Conservation (phyloP, 2,113 vertebrate genomes). For the Clarias magur region DNA sequence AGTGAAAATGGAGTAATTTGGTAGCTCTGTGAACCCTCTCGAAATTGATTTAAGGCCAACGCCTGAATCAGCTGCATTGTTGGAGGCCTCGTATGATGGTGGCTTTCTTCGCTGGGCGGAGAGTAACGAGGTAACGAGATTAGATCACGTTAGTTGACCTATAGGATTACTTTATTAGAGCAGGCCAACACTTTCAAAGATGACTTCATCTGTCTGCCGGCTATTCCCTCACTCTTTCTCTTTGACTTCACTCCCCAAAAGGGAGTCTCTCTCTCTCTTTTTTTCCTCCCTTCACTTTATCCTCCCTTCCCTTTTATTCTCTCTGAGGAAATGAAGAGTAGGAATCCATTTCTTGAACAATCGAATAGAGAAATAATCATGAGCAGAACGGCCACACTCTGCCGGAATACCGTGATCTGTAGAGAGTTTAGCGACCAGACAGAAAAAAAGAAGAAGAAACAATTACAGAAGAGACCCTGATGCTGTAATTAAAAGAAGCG, state of each 20-base stretch:
- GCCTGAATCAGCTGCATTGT: slow-evolving; percentile 37
- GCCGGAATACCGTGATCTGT: slow-evolving; percentile 47
- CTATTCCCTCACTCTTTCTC: slow-evolving; percentile 2
- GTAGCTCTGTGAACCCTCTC: slow-evolving; percentile 24
- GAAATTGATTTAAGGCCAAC: slow-evolving; percentile 31
- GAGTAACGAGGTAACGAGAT: slow-evolving; percentile 53
- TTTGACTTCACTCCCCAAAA: slow-evolving; percentile 9
- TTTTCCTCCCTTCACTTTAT: neutral
- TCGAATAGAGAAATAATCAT: slow-evolving; percentile 52
- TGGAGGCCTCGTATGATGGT: slow-evolving; percentile 28
- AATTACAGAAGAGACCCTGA: slow-evolving; percentile 41
- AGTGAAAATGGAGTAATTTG: slow-evolving; percentile 19
- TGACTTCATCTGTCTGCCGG: slow-evolving; percentile 45
- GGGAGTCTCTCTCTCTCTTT: neutral
- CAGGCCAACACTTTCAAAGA: slow-evolving; percentile 44
- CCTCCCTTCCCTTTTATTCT: neutral
- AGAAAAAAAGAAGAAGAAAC: slow-evolving; percentile 39
- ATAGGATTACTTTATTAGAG: slow-evolving; percentile 54
- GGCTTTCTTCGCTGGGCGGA: slow-evolving; percentile 39
- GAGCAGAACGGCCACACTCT: slow-evolving; percentile 41
- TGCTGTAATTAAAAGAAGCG: slow-evolving; percentile 54
- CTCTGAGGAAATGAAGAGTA: slow-evolving; percentile 29
- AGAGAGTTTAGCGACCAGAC: slow-evolving; percentile 35
- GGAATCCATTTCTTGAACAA: slow-evolving; percentile 50
- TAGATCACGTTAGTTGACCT: slow-evolving; percentile 51